Base-by-base conservation (phyloP, 2,888 invertebrate genomes). In the Hoplodrina blanda region DNA sequence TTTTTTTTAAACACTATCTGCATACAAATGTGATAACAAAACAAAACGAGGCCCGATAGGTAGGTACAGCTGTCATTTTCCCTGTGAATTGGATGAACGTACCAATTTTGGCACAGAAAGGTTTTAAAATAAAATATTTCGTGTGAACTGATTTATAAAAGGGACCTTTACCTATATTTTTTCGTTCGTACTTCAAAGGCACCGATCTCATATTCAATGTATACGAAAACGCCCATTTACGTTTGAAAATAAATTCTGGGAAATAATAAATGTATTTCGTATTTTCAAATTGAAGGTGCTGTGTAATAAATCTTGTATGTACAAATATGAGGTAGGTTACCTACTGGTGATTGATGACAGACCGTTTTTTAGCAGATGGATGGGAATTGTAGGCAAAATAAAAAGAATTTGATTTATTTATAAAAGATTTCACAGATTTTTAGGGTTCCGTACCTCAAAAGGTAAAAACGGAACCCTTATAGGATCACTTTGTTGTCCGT, bases 231-330 rank as follows among this genome's bases (percentile, higher is more conserved):
- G 49, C 19, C 30, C 53, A 73, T 61, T 75, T 60, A 53, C 49
- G 30, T 49, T 79, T 25, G 41, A 33, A 62, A 73, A 79, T 75
- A 49, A 19, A 64, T 44, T 79, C 17, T 53, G 53, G 8, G 53
- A 49, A 17, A 44, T 72, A 49, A 41, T 71, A 78, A 78, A 72
- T 19, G 25, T 73, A 50, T 78, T 75, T 61, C 56, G 52, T 64
- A 64, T 79, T 79, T 79, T 79, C 73, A 75, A 61, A 73, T 79
- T 61, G 73, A 59, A 74, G 49, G 56, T 74, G 30, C 15, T 55
- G 15, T 63, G 55, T 70, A 56, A 73, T 71, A 70, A 78, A 78
- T 71, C 50, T 73, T 78, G 52, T 78, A 60, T 61, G 49, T 77
- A 70, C 33, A 71, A 78, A 73, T 71, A 78, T 76, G 59, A 78